These are phyloP conservation scores for Valencia hispanica DNA, from an alignment of 2,797 vertebrate genomes.

Conservation along the genomic window DNA sequence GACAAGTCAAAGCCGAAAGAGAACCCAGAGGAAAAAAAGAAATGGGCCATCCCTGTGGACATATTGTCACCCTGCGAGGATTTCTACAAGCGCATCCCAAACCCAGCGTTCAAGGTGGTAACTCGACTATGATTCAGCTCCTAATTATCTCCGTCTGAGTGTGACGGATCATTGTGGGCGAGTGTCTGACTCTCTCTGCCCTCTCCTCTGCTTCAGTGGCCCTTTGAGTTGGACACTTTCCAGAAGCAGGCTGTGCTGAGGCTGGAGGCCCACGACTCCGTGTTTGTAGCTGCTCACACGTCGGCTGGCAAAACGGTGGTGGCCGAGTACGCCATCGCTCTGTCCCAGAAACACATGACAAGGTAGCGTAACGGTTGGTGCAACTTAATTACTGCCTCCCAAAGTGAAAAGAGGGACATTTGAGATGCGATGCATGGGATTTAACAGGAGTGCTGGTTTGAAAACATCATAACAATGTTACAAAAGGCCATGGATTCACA, in stretches of 20 bases:
- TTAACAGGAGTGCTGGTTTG: background rate
- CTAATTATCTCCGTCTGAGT: background rate
- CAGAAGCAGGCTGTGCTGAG: constrained; percentile 93
- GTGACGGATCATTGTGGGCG: constrained; percentile 8
- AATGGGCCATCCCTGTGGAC: constrained; percentile 89
- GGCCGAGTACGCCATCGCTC: constrained; percentile 92
- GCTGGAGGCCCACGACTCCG: constrained; percentile 88
- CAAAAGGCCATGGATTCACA: background rate
- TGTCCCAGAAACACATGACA: constrained; percentile 95
- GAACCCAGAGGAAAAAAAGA: constrained; percentile 76
- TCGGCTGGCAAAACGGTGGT: constrained; percentile 94
- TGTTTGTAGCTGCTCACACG: constrained; percentile 93
- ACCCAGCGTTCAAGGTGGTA: constrained; percentile 83
- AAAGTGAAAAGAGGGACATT: background rate
- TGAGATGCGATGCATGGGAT: background rate
- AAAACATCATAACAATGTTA: background rate
- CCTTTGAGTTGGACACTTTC: constrained; percentile 91
- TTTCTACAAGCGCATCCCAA: constrained; percentile 90
- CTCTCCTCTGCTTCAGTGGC: constrained; percentile 80
- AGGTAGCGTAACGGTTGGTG: constrained; percentile 75
- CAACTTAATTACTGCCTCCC: background rate
- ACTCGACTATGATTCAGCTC: background rate
- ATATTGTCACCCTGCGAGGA: constrained; percentile 86
- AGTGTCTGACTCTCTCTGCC: constrained; percentile 17
- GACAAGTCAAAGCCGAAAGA: constrained; percentile 56